These are phyloP conservation scores for Holacanthus passer DNA, from an alignment of 2,113 vertebrate species.

Conservation along the genomic window DNA sequence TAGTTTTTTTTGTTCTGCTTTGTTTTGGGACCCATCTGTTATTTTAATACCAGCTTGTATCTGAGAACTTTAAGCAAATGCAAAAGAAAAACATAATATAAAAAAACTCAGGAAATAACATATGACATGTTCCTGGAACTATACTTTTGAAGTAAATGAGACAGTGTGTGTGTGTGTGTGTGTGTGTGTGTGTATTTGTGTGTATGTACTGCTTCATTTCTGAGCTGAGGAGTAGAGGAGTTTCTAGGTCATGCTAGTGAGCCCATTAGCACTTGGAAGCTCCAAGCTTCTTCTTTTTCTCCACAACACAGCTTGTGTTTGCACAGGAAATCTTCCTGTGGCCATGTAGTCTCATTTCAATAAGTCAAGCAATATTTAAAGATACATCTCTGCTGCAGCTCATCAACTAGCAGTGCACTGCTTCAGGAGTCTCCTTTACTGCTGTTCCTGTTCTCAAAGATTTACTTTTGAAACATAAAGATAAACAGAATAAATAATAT, in stretches of 20 bases:
- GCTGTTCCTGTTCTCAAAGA: constrained; percentile 57
- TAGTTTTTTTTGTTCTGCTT: background rate
- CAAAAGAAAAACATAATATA: background rate
- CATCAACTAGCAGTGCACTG: constrained; percentile 63
- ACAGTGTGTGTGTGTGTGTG: constrained; percentile 26
- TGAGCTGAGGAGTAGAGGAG: constrained; percentile 34
- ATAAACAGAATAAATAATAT: constrained; percentile 74
- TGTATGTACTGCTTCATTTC: constrained; percentile 30
- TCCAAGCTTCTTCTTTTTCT: constrained; percentile 27
- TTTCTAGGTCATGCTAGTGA: constrained; percentile 79
- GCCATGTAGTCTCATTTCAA: constrained; percentile 75
- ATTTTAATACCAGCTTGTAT: constrained; percentile 3
- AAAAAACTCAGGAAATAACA: constrained; percentile 6
- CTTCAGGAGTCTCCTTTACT: constrained; percentile 62
- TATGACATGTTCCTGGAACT: constrained; percentile 46
- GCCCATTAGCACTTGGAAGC: constrained; percentile 71
- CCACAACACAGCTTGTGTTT: constrained; percentile 74
- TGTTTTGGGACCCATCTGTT: background rate
- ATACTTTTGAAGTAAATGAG: constrained; percentile 50
- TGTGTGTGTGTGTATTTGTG: constrained; percentile 10
- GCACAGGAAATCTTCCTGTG: constrained; percentile 68
- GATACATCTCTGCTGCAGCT: constrained; percentile 70
- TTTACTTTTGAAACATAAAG: constrained; percentile 70
- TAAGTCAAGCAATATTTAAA: constrained; percentile 80
- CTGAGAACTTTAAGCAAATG: constrained; percentile 1